Conservation (phyloP, 2,888 invertebrate species). For the Homarus gammarus region DNA sequence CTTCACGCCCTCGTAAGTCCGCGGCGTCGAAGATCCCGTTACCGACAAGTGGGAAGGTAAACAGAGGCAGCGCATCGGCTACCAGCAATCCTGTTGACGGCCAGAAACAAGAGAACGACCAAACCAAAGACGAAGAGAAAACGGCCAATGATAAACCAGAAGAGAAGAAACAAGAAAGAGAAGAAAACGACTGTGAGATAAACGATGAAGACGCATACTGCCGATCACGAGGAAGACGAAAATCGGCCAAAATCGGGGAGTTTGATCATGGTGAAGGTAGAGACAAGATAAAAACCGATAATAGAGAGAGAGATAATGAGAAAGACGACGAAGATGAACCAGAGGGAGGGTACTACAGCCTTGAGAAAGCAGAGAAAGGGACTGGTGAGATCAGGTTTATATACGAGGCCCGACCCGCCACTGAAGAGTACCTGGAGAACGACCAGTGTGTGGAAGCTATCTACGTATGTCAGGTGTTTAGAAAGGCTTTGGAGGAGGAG, state of each 20-base stretch:
- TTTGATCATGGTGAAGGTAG: background rate
- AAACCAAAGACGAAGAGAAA: background rate
- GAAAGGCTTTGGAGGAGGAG: slow-evolving; percentile 27
- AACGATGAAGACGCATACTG: slow-evolving; percentile 26
- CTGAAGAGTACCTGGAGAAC: slow-evolving; percentile 53
- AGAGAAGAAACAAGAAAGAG: background rate
- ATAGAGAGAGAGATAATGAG: slow-evolving; percentile 3
- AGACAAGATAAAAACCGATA: background rate
- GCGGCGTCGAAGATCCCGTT: background rate
- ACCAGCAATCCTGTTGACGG: background rate
- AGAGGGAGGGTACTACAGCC: slow-evolving; percentile 71
- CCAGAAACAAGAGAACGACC: background rate
- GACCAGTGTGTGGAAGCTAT: slow-evolving; percentile 71
- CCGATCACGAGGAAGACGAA: slow-evolving; percentile 4
- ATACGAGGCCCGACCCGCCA: slow-evolving; percentile 47
- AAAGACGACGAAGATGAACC: slow-evolving; percentile 57
- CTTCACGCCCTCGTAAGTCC: slow-evolving; percentile 60
- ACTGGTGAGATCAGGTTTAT: slow-evolving; percentile 52
- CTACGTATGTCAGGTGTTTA: slow-evolving; percentile 68
- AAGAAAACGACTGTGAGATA: slow-evolving; percentile 18
- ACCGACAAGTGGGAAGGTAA: background rate
- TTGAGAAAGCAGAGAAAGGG: slow-evolving; percentile 67
- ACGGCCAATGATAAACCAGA: background rate
- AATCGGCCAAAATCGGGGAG: background rate
- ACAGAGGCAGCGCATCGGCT: background rate